These are phyloP conservation scores for Rhinoderma darwinii DNA, from an alignment of 2,113 vertebrate species.

Conservation along the genomic window DNA sequence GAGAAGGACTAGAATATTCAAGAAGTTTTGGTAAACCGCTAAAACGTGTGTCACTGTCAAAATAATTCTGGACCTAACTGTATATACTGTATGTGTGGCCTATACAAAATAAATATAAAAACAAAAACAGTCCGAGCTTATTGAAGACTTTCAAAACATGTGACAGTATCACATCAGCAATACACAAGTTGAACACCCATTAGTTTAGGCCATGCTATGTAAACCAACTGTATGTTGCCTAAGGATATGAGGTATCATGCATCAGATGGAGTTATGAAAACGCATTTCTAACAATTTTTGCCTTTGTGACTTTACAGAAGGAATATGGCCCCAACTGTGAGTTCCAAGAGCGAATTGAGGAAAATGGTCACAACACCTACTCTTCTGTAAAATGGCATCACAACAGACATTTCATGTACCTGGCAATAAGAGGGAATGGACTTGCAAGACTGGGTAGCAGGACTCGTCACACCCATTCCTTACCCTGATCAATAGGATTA, in stretches of 20 bases:
- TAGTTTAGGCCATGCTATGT: background rate
- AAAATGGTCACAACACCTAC: conserved; percentile 94
- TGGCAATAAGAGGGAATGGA: conserved; percentile 84
- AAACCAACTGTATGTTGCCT: too few relatives aligned
- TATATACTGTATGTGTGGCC: too few relatives aligned
- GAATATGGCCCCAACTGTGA: conserved; percentile 87
- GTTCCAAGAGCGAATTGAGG: conserved; percentile 91
- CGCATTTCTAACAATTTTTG: background rate
- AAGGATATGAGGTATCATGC: background rate
- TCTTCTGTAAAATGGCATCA: conserved; percentile 85
- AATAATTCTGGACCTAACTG: too few relatives aligned
- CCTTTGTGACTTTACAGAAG: conserved; percentile 71
- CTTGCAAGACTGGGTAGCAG: conserved; percentile 77
- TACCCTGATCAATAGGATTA: conserved; percentile 86
- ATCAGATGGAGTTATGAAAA: background rate
- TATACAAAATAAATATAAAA: too few relatives aligned
- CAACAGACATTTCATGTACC: conserved; percentile 86
- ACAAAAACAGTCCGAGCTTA: too few relatives aligned
- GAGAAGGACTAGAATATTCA: too few relatives aligned
- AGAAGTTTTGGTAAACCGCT: too few relatives aligned
- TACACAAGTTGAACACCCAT: too few relatives aligned
- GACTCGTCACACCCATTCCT: conserved; percentile 85
- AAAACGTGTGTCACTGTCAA: too few relatives aligned
- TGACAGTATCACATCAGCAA: too few relatives aligned
- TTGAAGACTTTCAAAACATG: too few relatives aligned